phyloP scores from a whole-genome alignment of 2,888 invertebrate genomes.

The Thera britannica region DNA sequence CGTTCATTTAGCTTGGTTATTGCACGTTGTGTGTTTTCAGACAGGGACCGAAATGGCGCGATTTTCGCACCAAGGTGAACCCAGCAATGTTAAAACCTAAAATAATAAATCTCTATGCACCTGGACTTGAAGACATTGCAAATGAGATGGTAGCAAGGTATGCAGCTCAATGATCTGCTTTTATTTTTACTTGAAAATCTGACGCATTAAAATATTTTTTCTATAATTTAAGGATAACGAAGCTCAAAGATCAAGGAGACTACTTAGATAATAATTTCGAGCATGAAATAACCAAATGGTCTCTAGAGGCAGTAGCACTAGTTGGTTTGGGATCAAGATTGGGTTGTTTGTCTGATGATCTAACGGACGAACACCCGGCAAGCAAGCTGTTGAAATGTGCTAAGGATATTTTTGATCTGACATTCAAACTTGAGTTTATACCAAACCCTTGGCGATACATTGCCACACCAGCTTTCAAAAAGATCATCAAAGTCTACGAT shows the following conservation, averaged over 20 bases:
- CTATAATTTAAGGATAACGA: slow-evolving; percentile 59
- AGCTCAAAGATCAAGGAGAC: slow-evolving; percentile 53
- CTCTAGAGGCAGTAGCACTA: slow-evolving; percentile 83
- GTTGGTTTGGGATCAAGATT: slow-evolving; percentile 69
- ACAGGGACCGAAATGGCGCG: slow-evolving; percentile 87
- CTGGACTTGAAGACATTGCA: slow-evolving; percentile 78
- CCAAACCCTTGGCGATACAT: slow-evolving; percentile 65
- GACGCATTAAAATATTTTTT: neutral
- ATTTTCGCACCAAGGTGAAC: slow-evolving; percentile 87
- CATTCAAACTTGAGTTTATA: slow-evolving; percentile 62
- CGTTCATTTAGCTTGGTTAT: slow-evolving; percentile 3
- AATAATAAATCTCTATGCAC: slow-evolving; percentile 78
- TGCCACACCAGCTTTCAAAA: slow-evolving; percentile 63
- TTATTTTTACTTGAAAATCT: neutral
- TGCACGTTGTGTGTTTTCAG: slow-evolving; percentile 49
- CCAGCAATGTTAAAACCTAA: slow-evolving; percentile 87
- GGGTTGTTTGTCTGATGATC: slow-evolving; percentile 63
- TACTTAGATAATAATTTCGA: slow-evolving; percentile 74
- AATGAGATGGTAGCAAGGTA: slow-evolving; percentile 69
- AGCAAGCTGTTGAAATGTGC: slow-evolving; percentile 60
- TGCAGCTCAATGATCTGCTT: neutral
- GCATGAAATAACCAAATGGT: slow-evolving; percentile 85
- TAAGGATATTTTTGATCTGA: slow-evolving; percentile 58
- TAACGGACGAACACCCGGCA: slow-evolving; percentile 62
- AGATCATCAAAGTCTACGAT: slow-evolving; percentile 63